phyloP scores from a whole-genome alignment of 1,140 invertebrate species.

The Neocloeon triangulifer region DNA sequence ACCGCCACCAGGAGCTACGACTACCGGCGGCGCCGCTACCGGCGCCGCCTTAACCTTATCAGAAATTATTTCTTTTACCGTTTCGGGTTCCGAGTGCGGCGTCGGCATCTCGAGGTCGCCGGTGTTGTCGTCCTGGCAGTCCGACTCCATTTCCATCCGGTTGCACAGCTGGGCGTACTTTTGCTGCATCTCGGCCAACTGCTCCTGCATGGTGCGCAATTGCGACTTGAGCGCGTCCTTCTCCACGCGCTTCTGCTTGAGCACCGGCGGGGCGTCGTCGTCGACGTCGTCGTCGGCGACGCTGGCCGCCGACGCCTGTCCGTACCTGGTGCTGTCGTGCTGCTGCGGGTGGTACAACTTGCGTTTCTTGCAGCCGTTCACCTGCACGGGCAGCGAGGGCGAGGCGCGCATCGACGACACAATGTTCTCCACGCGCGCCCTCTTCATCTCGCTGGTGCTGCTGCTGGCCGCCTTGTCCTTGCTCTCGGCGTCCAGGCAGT shows the following conservation, averaged over 20 bases:
- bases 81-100: slow-evolving; percentile 14
- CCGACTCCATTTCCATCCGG: slow-evolving; percentile 50
- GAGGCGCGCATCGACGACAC: slow-evolving; percentile 76
- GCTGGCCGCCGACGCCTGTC: slow-evolving; percentile 36
- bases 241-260: slow-evolving; percentile 59
- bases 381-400: slow-evolving; percentile 33
- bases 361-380: slow-evolving; percentile 84
- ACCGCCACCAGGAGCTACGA: slow-evolving; percentile 28
- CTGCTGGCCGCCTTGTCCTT: too few species aligned
- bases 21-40: slow-evolving; percentile 17
- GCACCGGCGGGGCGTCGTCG: slow-evolving; percentile 40
- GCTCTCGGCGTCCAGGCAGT: too few species aligned
- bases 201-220: slow-evolving; percentile 65
- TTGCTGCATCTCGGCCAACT: slow-evolving; percentile 73
- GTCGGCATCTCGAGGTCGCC: slow-evolving; percentile 35
- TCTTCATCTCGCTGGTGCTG: slow-evolving; percentile 43
- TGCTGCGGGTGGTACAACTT: slow-evolving; percentile 94
- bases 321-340: slow-evolving; percentile 57
- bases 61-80: slow-evolving; percentile 20
- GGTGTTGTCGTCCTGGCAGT: slow-evolving; percentile 43
- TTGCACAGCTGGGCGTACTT: slow-evolving; percentile 70
- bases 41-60: slow-evolving; percentile 28
- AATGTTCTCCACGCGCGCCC: slow-evolving; percentile 83
- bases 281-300: slow-evolving; percentile 37
- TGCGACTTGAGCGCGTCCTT: slow-evolving; percentile 67